phyloP scores from a whole-genome alignment of 2,888 invertebrate genomes.

The Cyrtodaria siliqua region DNA sequence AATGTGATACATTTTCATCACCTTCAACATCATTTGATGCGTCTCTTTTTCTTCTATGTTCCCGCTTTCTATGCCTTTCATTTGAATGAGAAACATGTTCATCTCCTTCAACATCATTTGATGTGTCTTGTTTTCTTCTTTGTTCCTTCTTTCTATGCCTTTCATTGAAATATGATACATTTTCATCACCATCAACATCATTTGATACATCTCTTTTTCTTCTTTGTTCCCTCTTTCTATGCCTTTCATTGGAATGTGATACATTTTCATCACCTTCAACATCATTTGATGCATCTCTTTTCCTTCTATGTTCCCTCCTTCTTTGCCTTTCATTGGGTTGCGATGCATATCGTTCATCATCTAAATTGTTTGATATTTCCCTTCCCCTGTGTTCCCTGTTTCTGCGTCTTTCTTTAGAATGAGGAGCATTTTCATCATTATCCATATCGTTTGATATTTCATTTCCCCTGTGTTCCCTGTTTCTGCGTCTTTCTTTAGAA shows the following conservation, averaged over 20 bases:
- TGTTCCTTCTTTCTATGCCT: background rate
- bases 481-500: background rate
- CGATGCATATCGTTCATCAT: no score
- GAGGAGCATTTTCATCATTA: background rate
- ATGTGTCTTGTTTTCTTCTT: background rate
- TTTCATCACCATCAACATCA: constrained; percentile 2
- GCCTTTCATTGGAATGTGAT: no score
- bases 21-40: background rate
- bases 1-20: background rate
- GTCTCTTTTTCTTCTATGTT: background rate
- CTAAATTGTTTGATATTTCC: no score
- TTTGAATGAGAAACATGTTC: background rate
- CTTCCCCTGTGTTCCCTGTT: no score
- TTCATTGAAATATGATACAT: background rate
- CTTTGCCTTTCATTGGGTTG: background rate
- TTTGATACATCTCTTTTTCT: background rate
- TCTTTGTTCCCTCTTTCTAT: background rate
- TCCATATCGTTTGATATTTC: background rate
- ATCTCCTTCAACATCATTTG: no score
- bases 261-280: background rate
- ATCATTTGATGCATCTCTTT: no score
- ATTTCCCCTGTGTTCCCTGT: background rate
- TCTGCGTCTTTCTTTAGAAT: constrained; percentile 1
- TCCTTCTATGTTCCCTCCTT: background rate
- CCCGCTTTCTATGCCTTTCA: background rate